Base-by-base conservation (phyloP, 2,113 vertebrate genomes). In the Peromyscus californicus region DNA sequence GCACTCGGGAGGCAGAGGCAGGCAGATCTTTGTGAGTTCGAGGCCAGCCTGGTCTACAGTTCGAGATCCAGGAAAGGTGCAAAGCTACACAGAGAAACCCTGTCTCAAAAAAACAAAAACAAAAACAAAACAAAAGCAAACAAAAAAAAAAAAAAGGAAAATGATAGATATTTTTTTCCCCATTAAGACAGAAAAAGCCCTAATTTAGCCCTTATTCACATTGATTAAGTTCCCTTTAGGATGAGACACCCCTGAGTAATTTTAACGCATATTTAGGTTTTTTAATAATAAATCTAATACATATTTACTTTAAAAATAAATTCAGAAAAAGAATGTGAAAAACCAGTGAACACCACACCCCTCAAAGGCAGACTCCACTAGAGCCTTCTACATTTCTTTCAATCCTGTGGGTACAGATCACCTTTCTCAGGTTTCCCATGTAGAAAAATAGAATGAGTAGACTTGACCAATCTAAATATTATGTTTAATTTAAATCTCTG, bases 281-380 rank as follows among this genome's bases (percentile, higher is more conserved):
- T 76, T 54, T 91, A 45, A 72, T 59, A 70, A 13, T 93, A 93
- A 93, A 78, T 87, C 31, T 21, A 89, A 67, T 9, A 63, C 24
- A 70, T 51, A 59, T 17, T 75, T 51, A 59, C 15, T 76, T 54
- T 92, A 80, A 94, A 94, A 86, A 51, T n/a, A n/a, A 87, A 97
- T 86, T 63, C 26, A 97, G 67, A 87, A 59, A 72, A 95, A 90
- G 19, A 76, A 86, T 89, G 59, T 65, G 8, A 79, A 88, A 91
- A 85, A 4, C 17, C 1, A 33, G 69, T 78, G 17, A 79, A 54
- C 42, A 69, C 16, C 33, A 63, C 61, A 83, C 12, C 10, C 61
- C 51, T 57, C 79, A 82, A 94, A 89, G 39, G 84, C 29, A n/a
- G 93, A 7, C 10, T 91, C 69, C 42, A 67, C 22, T 45, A 33